Conservation (phyloP, 2,113 vertebrate genomes). For the Etia nguti region DNA sequence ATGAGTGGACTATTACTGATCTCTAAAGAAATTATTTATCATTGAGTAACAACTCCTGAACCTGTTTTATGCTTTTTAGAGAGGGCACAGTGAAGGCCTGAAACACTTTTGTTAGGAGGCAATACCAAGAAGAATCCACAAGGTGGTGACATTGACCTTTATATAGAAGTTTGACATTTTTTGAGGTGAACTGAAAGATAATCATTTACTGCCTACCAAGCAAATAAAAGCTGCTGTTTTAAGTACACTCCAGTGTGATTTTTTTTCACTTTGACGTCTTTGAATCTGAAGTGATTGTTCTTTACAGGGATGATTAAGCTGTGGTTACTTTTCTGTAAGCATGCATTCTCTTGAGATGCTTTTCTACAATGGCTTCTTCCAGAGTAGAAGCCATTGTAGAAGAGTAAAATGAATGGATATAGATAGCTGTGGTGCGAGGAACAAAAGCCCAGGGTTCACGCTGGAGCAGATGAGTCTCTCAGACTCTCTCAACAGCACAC, state of each 20-base stretch:
- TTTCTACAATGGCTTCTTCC: background rate
- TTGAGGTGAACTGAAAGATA: background rate
- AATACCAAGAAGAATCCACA: slow-evolving; percentile 20
- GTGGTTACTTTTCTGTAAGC: rapidly evolving
- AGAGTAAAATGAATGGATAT: background rate
- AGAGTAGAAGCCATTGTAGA: too few relatives aligned
- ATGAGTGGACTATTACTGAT: background rate
- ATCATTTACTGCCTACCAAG: background rate
- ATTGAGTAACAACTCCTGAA: background rate
- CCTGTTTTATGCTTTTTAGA: background rate
- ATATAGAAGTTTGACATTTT: background rate
- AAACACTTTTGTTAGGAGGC: background rate
- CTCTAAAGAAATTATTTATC: background rate
- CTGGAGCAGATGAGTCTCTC: background rate
- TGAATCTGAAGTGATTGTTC: background rate
- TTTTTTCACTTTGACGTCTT: background rate
- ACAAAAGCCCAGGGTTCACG: background rate
- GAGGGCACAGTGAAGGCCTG: background rate
- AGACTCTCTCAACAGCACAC: slow-evolving; percentile 36
- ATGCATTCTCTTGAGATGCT: background rate
- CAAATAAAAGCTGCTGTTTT: slow-evolving; percentile 48
- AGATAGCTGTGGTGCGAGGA: background rate
- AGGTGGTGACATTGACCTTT: slow-evolving; percentile 40
- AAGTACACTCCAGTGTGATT: background rate
- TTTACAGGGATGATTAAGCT: background rate